A percentile compares a stretch with the other conserved stretches of the same genome.
Evolutionary conservation across 1,140 invertebrate species (phyloP).

Genomic region (Pantala flavescens): DNA sequence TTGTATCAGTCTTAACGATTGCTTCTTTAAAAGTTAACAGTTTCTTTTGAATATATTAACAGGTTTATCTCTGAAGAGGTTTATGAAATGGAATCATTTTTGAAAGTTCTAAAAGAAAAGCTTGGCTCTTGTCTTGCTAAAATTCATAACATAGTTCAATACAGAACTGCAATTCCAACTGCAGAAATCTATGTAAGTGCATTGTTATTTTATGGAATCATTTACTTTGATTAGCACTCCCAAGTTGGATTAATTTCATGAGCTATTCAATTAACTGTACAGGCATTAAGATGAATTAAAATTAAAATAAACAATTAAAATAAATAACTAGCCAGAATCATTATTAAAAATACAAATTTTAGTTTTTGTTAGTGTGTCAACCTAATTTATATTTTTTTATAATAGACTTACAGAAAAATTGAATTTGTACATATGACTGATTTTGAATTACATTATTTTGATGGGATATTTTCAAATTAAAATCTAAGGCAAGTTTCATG

Average conservation of each 20-base stretch:
- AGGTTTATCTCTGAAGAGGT: background rate
- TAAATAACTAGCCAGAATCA: background rate
- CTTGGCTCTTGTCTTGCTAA: slow-evolving; percentile 38
- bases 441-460: too few relatives aligned
- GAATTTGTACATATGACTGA: too few relatives aligned
- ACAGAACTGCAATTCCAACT: slow-evolving; percentile 48
- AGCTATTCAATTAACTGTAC: background rate
- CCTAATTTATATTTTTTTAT: too few relatives aligned
- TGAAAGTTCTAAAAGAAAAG: slow-evolving; percentile 34
- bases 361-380: too few relatives aligned
- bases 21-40: background rate
- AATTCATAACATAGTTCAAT: slow-evolving; percentile 45
- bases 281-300: background rate
- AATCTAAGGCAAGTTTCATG: too few relatives aligned
- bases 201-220: slow-evolving; percentile 14
- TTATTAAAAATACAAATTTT: background rate
- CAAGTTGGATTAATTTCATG: background rate
- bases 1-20: background rate
- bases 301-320: background rate
- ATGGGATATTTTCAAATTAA: too few relatives aligned
- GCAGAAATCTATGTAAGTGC: slow-evolving; percentile 49
- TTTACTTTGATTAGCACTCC: background rate
- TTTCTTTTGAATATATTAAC: background rate
- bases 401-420: too few relatives aligned
- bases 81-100: slow-evolving; percentile 39